phyloP scores from a whole-genome alignment of 2,888 invertebrate species.

The Ferdinandea cuprea region DNA sequence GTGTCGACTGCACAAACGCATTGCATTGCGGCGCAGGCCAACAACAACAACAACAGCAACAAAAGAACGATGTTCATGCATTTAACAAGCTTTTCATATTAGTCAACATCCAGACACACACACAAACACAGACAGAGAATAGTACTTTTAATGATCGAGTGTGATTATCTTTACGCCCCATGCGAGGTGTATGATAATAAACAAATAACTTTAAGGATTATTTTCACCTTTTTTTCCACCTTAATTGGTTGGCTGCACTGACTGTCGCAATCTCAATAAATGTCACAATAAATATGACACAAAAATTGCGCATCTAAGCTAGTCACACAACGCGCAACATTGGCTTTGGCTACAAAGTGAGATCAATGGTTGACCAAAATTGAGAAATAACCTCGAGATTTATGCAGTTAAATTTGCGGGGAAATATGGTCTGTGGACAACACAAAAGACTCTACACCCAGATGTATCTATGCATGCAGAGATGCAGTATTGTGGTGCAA shows the following conservation, averaged over 20 bases:
- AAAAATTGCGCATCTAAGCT: conserved; percentile 45
- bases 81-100: conserved; percentile 66
- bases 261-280: conserved; percentile 54
- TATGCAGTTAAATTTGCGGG: conserved; percentile 55
- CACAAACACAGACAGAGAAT: background rate
- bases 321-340: too few species aligned
- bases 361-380: conserved; percentile 56
- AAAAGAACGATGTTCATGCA: conserved; percentile 23
- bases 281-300: conserved; percentile 60
- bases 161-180: conserved; percentile 56
- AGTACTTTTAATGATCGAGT: conserved; percentile 47
- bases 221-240: conserved; percentile 61
- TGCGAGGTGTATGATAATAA: conserved; percentile 24
- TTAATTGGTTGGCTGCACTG: conserved; percentile 48
- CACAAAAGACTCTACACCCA: conserved; percentile 37
- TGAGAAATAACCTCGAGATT: conserved; percentile 68
- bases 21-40: too few species aligned
- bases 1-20: conserved; percentile 35
- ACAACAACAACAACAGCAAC: background rate
- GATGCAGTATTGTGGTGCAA: conserved; percentile 56
- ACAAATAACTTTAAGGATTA: conserved; percentile 52
- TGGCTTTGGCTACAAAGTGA: background rate
- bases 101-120: conserved; percentile 10
- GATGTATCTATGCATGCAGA: conserved; percentile 29
- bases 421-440: conserved; percentile 43